Evolutionary conservation across 2,113 vertebrate species (phyloP).

Genomic region (Osmerus eperlanus): DNA sequence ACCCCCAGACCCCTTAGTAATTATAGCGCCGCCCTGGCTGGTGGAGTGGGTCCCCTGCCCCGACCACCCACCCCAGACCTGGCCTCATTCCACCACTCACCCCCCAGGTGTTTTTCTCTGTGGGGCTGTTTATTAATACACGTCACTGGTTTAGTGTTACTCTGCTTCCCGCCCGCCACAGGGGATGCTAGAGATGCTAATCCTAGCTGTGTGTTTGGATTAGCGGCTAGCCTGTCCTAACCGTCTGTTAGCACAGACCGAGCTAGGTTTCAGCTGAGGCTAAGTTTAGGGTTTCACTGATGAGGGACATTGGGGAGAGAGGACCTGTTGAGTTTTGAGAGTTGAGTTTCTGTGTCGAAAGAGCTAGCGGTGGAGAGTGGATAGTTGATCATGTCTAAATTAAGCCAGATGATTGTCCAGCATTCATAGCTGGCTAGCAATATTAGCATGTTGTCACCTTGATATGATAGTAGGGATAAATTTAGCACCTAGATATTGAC

Average conservation of each 20-base stretch:
- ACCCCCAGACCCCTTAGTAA: constrained; percentile 53
- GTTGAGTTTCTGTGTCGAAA: background rate
- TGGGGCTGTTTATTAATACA: constrained; percentile 41
- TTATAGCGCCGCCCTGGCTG: constrained; percentile 65
- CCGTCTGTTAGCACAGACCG: constrained; percentile 46
- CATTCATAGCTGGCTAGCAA: constrained; percentile 24
- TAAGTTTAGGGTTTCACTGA: constrained; percentile 40
- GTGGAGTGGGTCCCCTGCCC: constrained; percentile 31
- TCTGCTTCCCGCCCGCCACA: constrained; percentile 4
- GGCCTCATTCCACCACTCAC: constrained; percentile 6
- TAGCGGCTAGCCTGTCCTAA: constrained; percentile 45
- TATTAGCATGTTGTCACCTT: constrained; percentile 37
- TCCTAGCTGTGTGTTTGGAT: constrained; percentile 48
- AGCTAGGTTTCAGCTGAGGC: constrained; percentile 32
- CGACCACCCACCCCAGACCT: constrained; percentile 47
- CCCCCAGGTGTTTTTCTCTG: constrained; percentile 50
- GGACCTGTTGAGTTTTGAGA: background rate
- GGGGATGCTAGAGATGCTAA: constrained; percentile 33
- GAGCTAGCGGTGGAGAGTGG: constrained; percentile 1
- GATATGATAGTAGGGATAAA: constrained; percentile 29
- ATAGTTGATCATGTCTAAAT: constrained; percentile 44
- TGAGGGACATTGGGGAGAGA: background rate
- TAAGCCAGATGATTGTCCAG: constrained; percentile 42
- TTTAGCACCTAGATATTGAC: constrained; percentile 31
- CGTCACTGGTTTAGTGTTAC: constrained; percentile 50